Base-by-base conservation (phyloP, 2,888 invertebrate genomes). In the Asteroscopus sphinx region DNA sequence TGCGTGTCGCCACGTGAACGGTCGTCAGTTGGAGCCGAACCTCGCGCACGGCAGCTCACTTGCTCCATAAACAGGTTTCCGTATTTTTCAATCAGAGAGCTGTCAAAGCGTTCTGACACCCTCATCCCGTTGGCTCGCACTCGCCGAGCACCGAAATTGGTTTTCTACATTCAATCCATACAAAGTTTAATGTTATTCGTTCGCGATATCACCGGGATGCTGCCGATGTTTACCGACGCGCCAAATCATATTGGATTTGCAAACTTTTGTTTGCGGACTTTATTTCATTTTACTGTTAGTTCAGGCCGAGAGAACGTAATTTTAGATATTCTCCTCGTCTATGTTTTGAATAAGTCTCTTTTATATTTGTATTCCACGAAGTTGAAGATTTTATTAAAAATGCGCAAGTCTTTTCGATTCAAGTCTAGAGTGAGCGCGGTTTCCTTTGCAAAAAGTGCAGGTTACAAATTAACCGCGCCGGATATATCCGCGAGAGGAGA, bases 71-170 rank as follows among this genome's bases (percentile, higher is more conserved):
- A 94, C 94, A 94, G 94, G 89, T 92, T 94, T 91, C 93, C 94
- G 94, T 95, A 95, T 95, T 95, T 95, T 95, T 95, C 95, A 95
- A 95, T 95, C 95, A 95, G 94, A 90, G 93, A 95, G 91, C 95
- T 95, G 95, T 95, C 95, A 95, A 95, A 94, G 93, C 95, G 90
- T 94, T 94, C 93, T 94, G 94, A 94, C 94, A 93, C 94, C 95
- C 95, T 94, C 95, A 94, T 94, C 94, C 93, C 91, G 90, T 91
- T 93, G 94, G 93, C 94, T 92, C 93, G 93, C 92, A 91, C 92
- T 93, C 94, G 92, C 89, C 93, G 94, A 91, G 89, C 91, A 92
- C 93, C 93, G 93, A 94, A 94, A 94, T 94, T 94, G 94, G 94
- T 94, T 94, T 94, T 94, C 94, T 94, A 94, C 94, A 94, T 94